phyloP scores from a whole-genome alignment of 1,140 invertebrate species.

The Bombus soroeensis region DNA sequence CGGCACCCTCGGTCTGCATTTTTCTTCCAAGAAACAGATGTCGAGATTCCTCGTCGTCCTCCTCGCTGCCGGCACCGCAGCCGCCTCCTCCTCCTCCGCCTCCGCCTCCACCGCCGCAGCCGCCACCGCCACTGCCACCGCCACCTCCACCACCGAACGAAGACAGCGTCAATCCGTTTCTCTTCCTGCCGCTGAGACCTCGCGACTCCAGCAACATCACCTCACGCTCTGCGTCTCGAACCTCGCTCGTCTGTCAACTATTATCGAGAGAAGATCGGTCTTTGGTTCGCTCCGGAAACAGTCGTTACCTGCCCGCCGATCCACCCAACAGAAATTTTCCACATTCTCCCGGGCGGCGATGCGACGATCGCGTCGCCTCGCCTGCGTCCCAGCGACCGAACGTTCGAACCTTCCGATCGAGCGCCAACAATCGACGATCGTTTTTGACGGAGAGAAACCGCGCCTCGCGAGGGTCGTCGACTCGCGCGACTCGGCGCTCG shows the following conservation, averaged over 20 bases:
- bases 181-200: constrained; percentile 81
- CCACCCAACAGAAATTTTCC: neutral
- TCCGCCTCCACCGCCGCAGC: constrained; percentile 75
- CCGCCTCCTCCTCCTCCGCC: constrained; percentile 63
- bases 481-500: too few relatives aligned
- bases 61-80: constrained; percentile 79
- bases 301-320: neutral
- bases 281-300: neutral
- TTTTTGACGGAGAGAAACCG: neutral
- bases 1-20: constrained; percentile 80
- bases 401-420: neutral
- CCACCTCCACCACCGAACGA: constrained; percentile 78
- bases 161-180: constrained; percentile 82
- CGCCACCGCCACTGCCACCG: constrained; percentile 73
- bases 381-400: neutral
- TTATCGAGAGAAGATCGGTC: constrained; percentile 1
- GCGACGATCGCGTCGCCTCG: constrained; percentile 1
- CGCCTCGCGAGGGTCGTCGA: neutral
- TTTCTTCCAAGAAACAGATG: constrained; percentile 83
- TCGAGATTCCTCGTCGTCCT: constrained; percentile 82
- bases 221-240: constrained; percentile 66
- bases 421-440: neutral
- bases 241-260: constrained; percentile 36
- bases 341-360: constrained; percentile 18
- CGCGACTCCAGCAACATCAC: constrained; percentile 84